Base-by-base conservation (phyloP, 1,140 invertebrate genomes). In the Rhyzopertha dominica region DNA sequence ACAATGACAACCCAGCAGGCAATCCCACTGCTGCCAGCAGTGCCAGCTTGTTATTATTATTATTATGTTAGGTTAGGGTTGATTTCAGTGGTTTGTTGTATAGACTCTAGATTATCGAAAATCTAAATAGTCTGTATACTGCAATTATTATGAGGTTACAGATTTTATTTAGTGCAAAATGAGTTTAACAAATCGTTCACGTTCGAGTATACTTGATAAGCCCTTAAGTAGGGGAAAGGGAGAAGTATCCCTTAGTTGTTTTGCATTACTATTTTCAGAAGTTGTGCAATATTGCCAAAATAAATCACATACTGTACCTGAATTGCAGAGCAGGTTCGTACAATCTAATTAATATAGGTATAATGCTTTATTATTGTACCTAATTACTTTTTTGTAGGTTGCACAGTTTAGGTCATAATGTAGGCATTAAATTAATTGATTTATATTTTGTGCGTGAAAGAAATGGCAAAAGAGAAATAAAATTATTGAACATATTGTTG, bases 231-330 rank as follows among this genome's bases (percentile, higher is more conserved):
- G 89, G 72, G 92, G 91, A 3, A 95, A 92, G 70, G 81, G 82
- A 4, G 93, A 95, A 74, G 85, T 95, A 51, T 88, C 91, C 51
- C 72, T 96, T 34, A 95, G 90, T 54, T 87, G 91, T 56, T 98
- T 91, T 74, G 94, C 95, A 1, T 72, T 99, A 32, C 72, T 99
- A 28, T 98, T 99, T 69, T 95, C 93, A 2, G 96, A 99, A 78
- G 82, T 98, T 40, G 93, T 99, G 4, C 93, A 98, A 66, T 99
- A 98, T 70, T 95, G 90, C 65, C 95, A 98, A 69, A 96, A 94
- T 69, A 79, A 91, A 63, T 92, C 94, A 14, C 89, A 90, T 57
- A 95, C 91, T 7, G 89, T 98, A 26, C 84, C 90, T 16, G 95
- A 99, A 67, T 71, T 98, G 29, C 95, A 98, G 67, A 88, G 78